These are phyloP conservation scores for Fissipunctia ypsillon DNA, from an alignment of 2,888 invertebrate genomes.

Conservation along the genomic window DNA sequence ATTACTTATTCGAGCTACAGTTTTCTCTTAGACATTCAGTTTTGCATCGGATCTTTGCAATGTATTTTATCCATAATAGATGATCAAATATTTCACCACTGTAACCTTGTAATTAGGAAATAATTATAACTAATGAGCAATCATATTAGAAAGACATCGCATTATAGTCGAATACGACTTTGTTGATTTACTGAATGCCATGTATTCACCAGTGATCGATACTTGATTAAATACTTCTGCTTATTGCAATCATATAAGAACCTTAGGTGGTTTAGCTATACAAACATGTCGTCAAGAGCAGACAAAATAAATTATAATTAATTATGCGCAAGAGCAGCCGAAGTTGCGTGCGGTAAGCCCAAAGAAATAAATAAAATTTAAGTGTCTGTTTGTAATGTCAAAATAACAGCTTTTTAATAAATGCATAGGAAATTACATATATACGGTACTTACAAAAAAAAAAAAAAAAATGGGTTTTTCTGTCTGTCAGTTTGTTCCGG, in stretches of 20 bases:
- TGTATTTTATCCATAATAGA: not conserved
- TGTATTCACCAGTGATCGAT: not conserved
- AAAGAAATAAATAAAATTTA: too few species aligned
- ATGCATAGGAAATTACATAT: too few species aligned
- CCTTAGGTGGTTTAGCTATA: not conserved
- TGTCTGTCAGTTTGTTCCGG: too few species aligned
- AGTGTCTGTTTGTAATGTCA: too few species aligned
- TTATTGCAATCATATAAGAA: not conserved
- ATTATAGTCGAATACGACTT: conserved; percentile 4
- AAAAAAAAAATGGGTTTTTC: too few species aligned
- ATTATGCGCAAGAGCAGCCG: conserved; percentile 10
- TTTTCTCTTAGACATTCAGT: not conserved
- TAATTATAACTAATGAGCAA: conserved; percentile 18
- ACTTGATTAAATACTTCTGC: conserved; percentile 2
- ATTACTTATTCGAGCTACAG: too few species aligned
- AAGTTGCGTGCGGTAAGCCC: too few species aligned
- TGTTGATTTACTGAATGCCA: conserved; percentile 11
- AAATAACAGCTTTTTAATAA: too few species aligned
- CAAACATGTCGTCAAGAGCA: not conserved
- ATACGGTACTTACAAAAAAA: too few species aligned
- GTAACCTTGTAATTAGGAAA: conserved; percentile 18
- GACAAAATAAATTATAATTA: conserved; percentile 5
- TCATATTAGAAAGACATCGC: not conserved
- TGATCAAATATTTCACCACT: not conserved
- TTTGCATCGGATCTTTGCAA: not conserved